Conservation (phyloP, 2,113 vertebrate species). For the Urocynchramus pylzowi region DNA sequence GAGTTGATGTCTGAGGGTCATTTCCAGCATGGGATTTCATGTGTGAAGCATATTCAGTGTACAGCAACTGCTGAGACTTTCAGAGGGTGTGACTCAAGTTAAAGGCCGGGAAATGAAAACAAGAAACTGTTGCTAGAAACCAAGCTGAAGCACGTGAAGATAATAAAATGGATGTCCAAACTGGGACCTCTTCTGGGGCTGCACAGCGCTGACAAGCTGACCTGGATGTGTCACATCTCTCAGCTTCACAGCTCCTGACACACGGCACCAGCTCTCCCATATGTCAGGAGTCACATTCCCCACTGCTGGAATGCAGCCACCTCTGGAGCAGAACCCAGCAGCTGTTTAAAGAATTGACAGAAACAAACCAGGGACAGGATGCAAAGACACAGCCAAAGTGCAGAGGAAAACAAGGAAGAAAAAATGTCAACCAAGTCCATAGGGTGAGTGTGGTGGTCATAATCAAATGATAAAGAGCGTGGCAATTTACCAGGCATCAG, state of each 20-base stretch:
- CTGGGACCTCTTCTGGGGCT: not conserved
- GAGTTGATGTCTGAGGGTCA: not conserved
- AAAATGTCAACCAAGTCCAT: not conserved
- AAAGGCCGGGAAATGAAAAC: not conserved
- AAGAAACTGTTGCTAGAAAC: constrained; percentile 19
- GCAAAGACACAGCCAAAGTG: not conserved
- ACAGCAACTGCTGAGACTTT: constrained; percentile 1
- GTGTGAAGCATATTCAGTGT: not conserved
- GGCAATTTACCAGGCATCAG: not conserved
- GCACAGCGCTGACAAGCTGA: not conserved
- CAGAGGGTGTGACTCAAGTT: not conserved
- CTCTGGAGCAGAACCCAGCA: constrained; percentile 57
- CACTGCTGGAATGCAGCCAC: constrained; percentile 54
- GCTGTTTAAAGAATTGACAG: constrained; percentile 62
- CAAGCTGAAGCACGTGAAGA: not conserved
- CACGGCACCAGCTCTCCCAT: constrained; percentile 24
- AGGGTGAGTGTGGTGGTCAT: not conserved
- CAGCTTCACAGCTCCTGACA: constrained; percentile 29
- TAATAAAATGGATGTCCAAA: constrained; percentile 35
- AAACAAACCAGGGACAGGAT: constrained; percentile 56
- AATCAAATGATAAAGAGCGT: not conserved
- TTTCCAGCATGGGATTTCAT: constrained; percentile 31
- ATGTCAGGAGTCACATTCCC: constrained; percentile 55
- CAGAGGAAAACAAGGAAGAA: not conserved
- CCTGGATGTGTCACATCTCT: constrained; percentile 33